Conservation (phyloP, 2,888 invertebrate genomes). For the Drosophila multiciliata region DNA sequence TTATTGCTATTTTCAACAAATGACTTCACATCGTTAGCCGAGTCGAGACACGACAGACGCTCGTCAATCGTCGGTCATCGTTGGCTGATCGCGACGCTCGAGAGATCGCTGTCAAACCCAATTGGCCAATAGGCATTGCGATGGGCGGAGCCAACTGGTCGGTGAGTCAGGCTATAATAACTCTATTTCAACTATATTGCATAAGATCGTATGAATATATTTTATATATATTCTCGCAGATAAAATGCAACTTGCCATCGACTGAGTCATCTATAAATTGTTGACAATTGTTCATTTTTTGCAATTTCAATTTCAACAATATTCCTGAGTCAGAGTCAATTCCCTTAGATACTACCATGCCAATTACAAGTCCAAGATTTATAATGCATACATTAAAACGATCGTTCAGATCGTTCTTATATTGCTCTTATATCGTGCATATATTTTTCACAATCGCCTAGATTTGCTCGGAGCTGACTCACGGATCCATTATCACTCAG, state of each 20-base stretch:
- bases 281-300: not conserved
- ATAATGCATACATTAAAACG: not conserved
- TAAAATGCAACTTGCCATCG: slow-evolving; percentile 2
- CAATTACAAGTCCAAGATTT: not conserved
- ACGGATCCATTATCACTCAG: slow-evolving; percentile 16
- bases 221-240: not conserved
- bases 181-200: slow-evolving; percentile 11
- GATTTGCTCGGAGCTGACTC: slow-evolving; percentile 24
- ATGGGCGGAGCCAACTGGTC: slow-evolving; percentile 44
- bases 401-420: not conserved
- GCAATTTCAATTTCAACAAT: not conserved
- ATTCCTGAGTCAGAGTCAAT: not conserved
- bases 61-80: slow-evolving; percentile 33
- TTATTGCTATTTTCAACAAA: slow-evolving; percentile 68
- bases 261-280: slow-evolving; percentile 14
- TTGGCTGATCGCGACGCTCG: slow-evolving; percentile 33
- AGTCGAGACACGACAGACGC: slow-evolving; percentile 13
- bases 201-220: slow-evolving; percentile 19
- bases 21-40: slow-evolving; percentile 63
- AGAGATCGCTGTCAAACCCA: slow-evolving; percentile 41
- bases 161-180: slow-evolving; percentile 26
- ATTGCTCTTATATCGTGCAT: not conserved
- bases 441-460: not conserved
- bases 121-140: slow-evolving; percentile 30
- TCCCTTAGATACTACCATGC: not conserved